Base-by-base conservation (phyloP, 2,888 invertebrate genomes). In the Salpingus planirostris region DNA sequence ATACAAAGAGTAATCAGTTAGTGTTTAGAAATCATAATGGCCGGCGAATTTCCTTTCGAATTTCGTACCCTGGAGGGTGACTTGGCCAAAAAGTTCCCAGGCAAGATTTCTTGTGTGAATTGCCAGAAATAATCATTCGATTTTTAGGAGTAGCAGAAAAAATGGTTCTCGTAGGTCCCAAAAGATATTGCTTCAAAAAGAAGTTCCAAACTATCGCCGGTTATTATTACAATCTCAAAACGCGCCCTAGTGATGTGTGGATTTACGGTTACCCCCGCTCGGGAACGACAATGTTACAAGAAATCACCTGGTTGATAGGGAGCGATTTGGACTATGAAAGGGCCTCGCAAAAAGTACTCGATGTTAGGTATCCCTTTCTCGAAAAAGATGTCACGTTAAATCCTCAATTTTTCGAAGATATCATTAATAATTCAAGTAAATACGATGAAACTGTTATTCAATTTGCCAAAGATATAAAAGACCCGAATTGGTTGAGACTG, bases 261-360 rank as follows among this genome's bases (percentile, higher is more conserved):
- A 73, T 86, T 3, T 64, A 75, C 8, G 79, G 82, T 2, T 83
- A 78, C 59, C 85, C 85, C 1, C 69, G 86, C 60, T 83, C 84
- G 52, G 74, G 74, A 10, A 76, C 76, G 8, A 81, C 81, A 6
- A 74, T 80, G 78, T 81, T 80, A 0, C 83, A 84, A 57, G 85
- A 84, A 60, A 60, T 84, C 44, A 76, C 82, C 3, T 86, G 84
- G 84, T 64, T 84, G 58, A 60, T 83, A 15, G 75, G 74, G 2
- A 84, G 83, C 54, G 66, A 80, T 50, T 67, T 84, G 50, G 74
- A 85, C 55, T 85, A 79, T 51, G 67, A 71, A 14, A 70, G 64
- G 29, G 30, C 85, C 0, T 65, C 66, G 22, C 64, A 65, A 4
- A 65, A 67, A 30, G 69, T 73, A 0, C 64, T 85, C 0, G 66